Percentiles rank a stretch among this genome's conserved stretches.
These are phyloP conservation scores for Hyposmocoma kahamanoa DNA, from an alignment of 1,140 invertebrate genomes.

Conservation along the genomic window DNA sequence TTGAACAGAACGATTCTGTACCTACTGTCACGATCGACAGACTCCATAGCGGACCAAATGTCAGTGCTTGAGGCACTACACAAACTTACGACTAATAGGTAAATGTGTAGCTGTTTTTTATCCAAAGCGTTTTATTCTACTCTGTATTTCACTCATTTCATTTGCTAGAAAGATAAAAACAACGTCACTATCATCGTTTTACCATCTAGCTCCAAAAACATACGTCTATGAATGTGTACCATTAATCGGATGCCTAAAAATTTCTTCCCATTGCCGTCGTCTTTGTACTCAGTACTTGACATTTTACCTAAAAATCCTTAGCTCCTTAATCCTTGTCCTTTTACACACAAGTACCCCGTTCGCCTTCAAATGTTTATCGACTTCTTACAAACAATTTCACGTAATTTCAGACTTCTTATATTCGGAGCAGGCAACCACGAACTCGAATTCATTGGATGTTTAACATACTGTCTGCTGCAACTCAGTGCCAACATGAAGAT, in stretches of 20 bases:
- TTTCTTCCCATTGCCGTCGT: no score
- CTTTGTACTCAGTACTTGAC: no score
- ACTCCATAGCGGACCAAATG: conserved; percentile 92
- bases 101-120: conserved; percentile 30
- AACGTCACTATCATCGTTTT: no score
- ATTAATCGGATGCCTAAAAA: no score
- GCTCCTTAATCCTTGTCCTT: no score
- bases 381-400: no score
- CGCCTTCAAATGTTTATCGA: no score
- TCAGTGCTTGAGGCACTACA: conserved; percentile 93
- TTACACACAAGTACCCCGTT: no score
- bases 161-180: no score
- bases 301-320: no score
- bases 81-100: conserved; percentile 88
- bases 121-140: background rate
- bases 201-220: no score
- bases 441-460: conserved; percentile 94
- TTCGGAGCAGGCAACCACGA: conserved; percentile 97
- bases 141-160: background rate
- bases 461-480: conserved; percentile 96
- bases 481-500: conserved; percentile 93
- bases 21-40: conserved; percentile 91
- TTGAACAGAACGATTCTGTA: conserved; percentile 96
- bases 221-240: no score
- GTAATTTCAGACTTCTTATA: conserved; percentile 86